A percentile compares a stretch with the other conserved stretches of the same genome.
Evolutionary conservation across 2,888 invertebrate species (phyloP).

Genomic region (Emmelina monodactyla): DNA sequence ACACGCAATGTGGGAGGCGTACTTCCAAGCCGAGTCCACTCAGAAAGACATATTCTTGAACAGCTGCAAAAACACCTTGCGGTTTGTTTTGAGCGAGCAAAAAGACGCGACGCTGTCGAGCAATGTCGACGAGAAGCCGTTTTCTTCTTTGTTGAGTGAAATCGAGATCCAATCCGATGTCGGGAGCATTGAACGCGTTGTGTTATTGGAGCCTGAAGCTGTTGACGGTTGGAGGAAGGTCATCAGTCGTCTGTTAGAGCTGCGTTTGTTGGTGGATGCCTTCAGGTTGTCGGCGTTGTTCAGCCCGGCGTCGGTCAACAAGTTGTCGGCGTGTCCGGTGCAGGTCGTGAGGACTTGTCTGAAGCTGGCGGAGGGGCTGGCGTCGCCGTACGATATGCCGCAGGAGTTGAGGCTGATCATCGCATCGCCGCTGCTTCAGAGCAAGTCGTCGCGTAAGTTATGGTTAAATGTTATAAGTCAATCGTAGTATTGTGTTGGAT

Average conservation of each 20-base stretch:
- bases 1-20: constrained; percentile 54
- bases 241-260: constrained; percentile 62
- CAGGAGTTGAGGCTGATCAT: constrained; percentile 69
- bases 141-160: constrained; percentile 41
- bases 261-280: constrained; percentile 66
- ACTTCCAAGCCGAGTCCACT: constrained; percentile 32
- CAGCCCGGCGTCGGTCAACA: constrained; percentile 37
- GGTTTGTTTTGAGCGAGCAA: constrained; percentile 42
- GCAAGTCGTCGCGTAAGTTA: constrained; percentile 44
- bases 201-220: constrained; percentile 41
- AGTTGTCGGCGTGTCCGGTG: constrained; percentile 49
- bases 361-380: constrained; percentile 69
- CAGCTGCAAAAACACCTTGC: constrained; percentile 37
- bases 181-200: constrained; percentile 42
- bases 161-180: constrained; percentile 54
- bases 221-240: constrained; percentile 51
- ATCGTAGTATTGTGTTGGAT: too few species aligned
- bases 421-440: constrained; percentile 40
- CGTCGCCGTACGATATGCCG: constrained; percentile 69
- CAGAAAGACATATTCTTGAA: constrained; percentile 33
- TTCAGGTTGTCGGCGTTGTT: constrained; percentile 67
- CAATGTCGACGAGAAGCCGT: constrained; percentile 35
- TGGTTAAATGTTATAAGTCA: too few species aligned
- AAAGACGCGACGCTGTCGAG: constrained; percentile 33
- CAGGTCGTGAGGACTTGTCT: constrained; percentile 69